Base-by-base conservation (phyloP, 2,888 invertebrate species). In the Eupithecia tripunctaria region DNA sequence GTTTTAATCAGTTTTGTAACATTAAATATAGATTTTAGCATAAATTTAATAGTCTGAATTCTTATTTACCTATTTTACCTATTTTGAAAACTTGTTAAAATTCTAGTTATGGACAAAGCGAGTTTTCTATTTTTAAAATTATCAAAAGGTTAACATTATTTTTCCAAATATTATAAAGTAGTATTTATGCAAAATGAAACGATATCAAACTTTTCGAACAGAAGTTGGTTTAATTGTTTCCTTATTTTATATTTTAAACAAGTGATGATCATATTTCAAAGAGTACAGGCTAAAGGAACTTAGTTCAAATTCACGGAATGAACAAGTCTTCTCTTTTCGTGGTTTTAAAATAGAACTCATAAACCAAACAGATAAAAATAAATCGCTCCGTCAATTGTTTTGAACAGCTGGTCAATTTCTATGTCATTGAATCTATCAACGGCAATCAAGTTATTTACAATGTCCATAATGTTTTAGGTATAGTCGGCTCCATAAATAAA, bases 371-470 rank as follows among this genome's bases (percentile, higher is more conserved):
- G 47, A 72, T 76, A 72, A 73, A 79, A 72, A 62, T 75, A 75
- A 76, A 74, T 68, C 29, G 51, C 60, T 29, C 36, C 56, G 64
- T 62, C 71, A 74, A 69, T 74, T 74, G 74, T 71, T 74, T 63
- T 6, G 63, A 78, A 81, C 84, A 84, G 81, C 77, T 85, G 86
- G 82, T 84, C 81, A 85, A 86, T 81, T 84, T 82, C 71, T 81
- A 84, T 86, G 86, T 88, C 86, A 88, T 86, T 85, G 84, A 84
- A 88, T 89, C 86, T 84, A 88, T 88, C 85, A 87, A 78, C 69
- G n/a, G 56, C 75, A 74, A 75, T 71, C 63, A 75, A 70, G 69
- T 65, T 75, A 73, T 78, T 72, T 60, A 74, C 68, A 68, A 71
- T 70, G 74, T 36, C 68, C 71, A 68, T 72, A 59, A 29, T 62